Percentiles rank a stretch among this genome's conserved stretches.
Conservation (phyloP, 30 jellyfish, hydroid and myxozoan genomes). For the Kudoa iwatai region DNA sequence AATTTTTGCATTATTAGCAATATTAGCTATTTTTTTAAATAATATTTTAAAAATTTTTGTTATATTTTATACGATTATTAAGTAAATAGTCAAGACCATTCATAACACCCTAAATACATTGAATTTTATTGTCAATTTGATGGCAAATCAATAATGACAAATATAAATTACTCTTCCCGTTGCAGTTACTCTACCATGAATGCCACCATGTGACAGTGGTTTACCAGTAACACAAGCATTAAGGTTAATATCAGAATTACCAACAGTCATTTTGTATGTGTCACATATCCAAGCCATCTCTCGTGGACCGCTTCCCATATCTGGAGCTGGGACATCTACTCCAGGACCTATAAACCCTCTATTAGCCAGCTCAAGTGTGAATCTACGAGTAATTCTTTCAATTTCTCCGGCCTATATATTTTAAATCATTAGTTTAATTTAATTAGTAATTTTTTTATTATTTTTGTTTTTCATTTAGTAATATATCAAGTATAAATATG, state of each 20-base stretch:
- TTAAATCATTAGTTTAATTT: no score
- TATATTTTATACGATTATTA: no score
- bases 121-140: no score
- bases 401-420: constrained; percentile 25
- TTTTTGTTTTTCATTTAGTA: no score
- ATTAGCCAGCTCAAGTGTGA: constrained; percentile 60
- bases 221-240: constrained; percentile 85
- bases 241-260: constrained; percentile 7
- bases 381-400: constrained; percentile 49
- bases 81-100: no score
- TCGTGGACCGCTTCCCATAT: constrained; percentile 62
- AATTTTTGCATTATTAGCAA: no score
- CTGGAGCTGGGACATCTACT: constrained; percentile 96
- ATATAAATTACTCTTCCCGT: constrained; percentile 61
- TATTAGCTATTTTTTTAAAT: no score
- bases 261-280: constrained; percentile 29
- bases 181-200: constrained; percentile 61
- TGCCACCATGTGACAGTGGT: constrained; percentile 85
- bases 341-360: constrained; percentile 85
- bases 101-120: no score
- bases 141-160: no score
- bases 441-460: no score
- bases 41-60: no score
- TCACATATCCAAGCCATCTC: constrained; percentile 96
- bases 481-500: no score